Base-by-base conservation (phyloP, 2,888 invertebrate species). In the Diarsia rubi region DNA sequence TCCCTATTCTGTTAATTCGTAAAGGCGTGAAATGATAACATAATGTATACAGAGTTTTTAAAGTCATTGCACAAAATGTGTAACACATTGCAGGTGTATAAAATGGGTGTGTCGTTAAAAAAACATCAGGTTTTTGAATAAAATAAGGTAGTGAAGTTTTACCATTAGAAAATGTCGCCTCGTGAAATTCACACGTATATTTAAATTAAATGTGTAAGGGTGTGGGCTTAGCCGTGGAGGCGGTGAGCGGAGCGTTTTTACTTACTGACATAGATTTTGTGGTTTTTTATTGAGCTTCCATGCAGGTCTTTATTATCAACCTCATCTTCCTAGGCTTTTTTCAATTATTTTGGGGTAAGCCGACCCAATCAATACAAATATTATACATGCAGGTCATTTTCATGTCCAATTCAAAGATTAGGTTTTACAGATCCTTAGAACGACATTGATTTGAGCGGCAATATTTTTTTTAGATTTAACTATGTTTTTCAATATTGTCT, bases 121-220 rank as follows among this genome's bases (percentile, higher is more conserved):
- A 83, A 72, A 79, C 79, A 71, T 52, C 59, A 59, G 21, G 27
- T 62, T 83, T 44, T 79, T 73, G 60, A 73, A 76, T 81, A 75
- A 81, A 79, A 73, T 75, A 75, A 79, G 66, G 65, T 47, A 27
- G 60, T 83, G 73, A 79, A 82, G 72, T 80, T 75, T 80, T 57
- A 14, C 60, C 72, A 73, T 83, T 83, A 79, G 81, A 72, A 75
- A 81, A 84, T 79, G 75, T 73, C 74, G 62, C 69, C 45, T 69
- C 65, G 60, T 59, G 73, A 73, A 75, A 73, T 78, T 83, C 82
- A 69, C 81, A 81, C 71, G 68, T 81, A 78, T 69, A 72, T 85
- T 79, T 71, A 70, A 83, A 84, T 84, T 70, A 84, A 81, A 84
- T 68, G 74, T 60, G 52, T 75, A 42, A 70, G 47, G 74, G 57